Conservation (phyloP, 2,113 vertebrate species). For the Mesoclemmys tuberculata region DNA sequence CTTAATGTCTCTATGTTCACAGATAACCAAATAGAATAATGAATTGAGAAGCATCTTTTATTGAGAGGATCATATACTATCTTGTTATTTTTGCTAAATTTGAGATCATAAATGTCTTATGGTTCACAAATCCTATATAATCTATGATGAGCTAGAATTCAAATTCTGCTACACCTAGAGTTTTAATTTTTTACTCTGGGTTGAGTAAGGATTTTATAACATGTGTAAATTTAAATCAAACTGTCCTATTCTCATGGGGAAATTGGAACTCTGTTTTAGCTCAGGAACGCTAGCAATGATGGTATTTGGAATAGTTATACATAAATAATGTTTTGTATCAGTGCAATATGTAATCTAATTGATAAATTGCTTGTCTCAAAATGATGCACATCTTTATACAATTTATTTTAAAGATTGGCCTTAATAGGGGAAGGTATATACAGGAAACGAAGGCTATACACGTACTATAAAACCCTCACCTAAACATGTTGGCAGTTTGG, state of each 20-base stretch:
- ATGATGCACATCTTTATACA: constrained; percentile 20
- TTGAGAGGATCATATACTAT: background rate
- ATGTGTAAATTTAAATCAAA: constrained; percentile 66
- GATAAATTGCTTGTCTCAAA: constrained; percentile 30
- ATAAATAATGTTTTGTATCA: background rate
- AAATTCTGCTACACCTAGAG: background rate
- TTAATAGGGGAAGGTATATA: background rate
- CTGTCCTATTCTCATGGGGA: background rate
- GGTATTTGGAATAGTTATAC: background rate
- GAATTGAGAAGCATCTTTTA: background rate
- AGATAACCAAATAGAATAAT: background rate
- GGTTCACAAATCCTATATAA: background rate
- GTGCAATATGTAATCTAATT: constrained; percentile 17
- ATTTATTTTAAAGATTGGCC: constrained; percentile 39
- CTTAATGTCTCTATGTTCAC: background rate
- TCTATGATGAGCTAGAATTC: background rate
- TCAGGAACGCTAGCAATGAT: constrained; percentile 11
- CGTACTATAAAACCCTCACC: background rate
- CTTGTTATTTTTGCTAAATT: background rate
- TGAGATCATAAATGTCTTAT: background rate
- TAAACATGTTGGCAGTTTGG: background rate
- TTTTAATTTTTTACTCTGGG: background rate
- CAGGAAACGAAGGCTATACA: background rate
- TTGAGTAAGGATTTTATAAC: constrained; percentile 69
- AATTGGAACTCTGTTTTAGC: background rate